Base-by-base conservation (phyloP, 2,888 invertebrate genomes). In the Chloroclystis v-ata region DNA sequence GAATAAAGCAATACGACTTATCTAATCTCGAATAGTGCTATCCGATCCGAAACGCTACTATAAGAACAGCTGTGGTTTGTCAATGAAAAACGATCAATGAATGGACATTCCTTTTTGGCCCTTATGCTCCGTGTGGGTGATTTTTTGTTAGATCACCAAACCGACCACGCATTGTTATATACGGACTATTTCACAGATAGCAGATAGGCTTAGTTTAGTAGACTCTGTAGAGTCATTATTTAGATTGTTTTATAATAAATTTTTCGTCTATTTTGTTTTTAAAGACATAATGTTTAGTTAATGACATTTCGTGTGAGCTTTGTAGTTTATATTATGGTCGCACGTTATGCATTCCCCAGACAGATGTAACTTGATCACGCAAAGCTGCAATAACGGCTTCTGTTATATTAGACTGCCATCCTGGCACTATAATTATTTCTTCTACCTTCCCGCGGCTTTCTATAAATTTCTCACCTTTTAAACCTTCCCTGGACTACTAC, bases 341-440 rank as follows among this genome's bases (percentile, higher is more conserved):
- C 59, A 60, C 50, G 56, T 52, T 62, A 63, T 62, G 61, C 63
- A 54, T 63, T 63, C 63, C 63, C 65, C 51, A 65, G 69, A 62
- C 58, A 56, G 49, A 46, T 43, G 61, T 62, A 63, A 65, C 57
- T 16, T 65, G 55, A 67, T 59, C 78, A 78, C 75, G 77, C 77
- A 56, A 74, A 60, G 65, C 59, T 68, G 61, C 61, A 56, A 64
- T 76, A 73, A 72, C 67, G 69, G 63, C 65, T 71, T 68, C 70
- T 76, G 73, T 77, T 78, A 67, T 78, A 75, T 71, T 66, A 75
- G 66, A 70, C 57, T 56, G 61, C 61, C 69, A 69, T 70, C 65
- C 70, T 52, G 54, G 41, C 49, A 29, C 47, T 56, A 45, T 54
- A 56, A 60, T 75, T 65, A 71, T 70, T 72, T 63, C 61, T 68